Percentiles rank a stretch among this genome's conserved stretches.
phyloP scores from a whole-genome alignment of 2,797 vertebrate species.

The Nyctalus aviator region DNA sequence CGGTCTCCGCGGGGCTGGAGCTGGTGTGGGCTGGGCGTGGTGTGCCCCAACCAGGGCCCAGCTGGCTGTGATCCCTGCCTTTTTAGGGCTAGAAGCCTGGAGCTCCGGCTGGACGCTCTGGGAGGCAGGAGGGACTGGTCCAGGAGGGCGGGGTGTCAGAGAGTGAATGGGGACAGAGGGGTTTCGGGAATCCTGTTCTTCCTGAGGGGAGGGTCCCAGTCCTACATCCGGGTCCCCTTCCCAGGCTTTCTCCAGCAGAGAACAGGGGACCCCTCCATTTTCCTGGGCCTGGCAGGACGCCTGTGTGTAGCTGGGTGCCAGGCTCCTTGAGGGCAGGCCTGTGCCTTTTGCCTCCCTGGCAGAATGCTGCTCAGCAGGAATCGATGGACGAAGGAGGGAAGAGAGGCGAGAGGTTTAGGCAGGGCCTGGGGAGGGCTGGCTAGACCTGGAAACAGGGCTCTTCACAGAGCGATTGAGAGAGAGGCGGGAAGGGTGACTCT shows the following conservation, averaged over 20 bases:
- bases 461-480: neutral
- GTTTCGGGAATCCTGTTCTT: neutral
- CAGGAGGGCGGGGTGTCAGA: neutral
- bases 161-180: neutral
- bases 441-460: neutral
- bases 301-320: neutral
- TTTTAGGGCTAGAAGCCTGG: constrained; percentile 76
- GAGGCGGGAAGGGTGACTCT: neutral
- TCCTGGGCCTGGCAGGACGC: neutral
- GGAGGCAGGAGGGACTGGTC: constrained; percentile 16
- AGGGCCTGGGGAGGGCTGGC: neutral
- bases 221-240: neutral
- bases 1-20: neutral
- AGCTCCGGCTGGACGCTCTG: neutral
- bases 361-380: neutral
- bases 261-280: neutral
- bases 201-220: neutral
- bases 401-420: neutral
- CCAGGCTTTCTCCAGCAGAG: neutral
- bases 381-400: neutral
- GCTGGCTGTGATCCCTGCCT: constrained; percentile 69
- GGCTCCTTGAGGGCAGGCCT: constrained; percentile 2
- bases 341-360: neutral
- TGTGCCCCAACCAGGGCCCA: neutral
- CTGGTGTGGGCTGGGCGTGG: neutral